Evolutionary conservation across 2,888 invertebrate genomes (phyloP).

Genomic region (Griposia aprilina): DNA sequence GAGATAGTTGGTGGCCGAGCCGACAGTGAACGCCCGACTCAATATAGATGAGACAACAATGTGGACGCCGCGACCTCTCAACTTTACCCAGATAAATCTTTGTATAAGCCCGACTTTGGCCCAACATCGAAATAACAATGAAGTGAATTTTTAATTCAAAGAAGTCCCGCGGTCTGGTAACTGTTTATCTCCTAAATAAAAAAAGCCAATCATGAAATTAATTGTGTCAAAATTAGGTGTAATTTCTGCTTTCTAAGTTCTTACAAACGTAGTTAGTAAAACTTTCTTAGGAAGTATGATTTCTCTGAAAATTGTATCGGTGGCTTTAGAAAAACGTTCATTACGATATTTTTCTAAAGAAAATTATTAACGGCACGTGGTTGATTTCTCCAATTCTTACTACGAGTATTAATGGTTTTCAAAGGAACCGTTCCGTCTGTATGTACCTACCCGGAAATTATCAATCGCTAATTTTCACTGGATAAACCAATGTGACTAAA

Average conservation of each 20-base stretch:
- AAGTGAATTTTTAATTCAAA: slow-evolving; percentile 26
- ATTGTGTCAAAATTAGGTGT: not conserved
- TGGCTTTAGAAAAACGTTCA: not conserved
- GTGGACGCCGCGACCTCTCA: slow-evolving; percentile 34
- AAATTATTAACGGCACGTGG: not conserved
- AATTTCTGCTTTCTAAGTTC: not conserved
- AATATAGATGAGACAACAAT: slow-evolving; percentile 58
- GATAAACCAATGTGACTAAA: not conserved
- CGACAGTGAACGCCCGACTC: slow-evolving; percentile 36
- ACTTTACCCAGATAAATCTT: slow-evolving; percentile 54
- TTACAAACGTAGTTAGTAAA: not conserved
- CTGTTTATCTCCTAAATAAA: not conserved
- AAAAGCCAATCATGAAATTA: not conserved
- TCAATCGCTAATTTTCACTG: not conserved
- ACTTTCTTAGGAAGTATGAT: not conserved
- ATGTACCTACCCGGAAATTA: not conserved
- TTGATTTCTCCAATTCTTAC: not conserved
- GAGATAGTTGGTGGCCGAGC: slow-evolving; percentile 32
- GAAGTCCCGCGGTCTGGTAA: not conserved
- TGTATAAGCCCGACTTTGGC: slow-evolving; percentile 24
- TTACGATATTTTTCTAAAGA: not conserved
- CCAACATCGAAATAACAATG: slow-evolving; percentile 26
- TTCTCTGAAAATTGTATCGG: not conserved
- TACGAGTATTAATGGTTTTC: slow-evolving; percentile 1
- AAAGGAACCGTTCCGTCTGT: not conserved